Evolutionary conservation across 2,797 vertebrate species (phyloP), one percentile per base, ranked within the genome.

Genomic region (Xerus rutilus): DNA sequence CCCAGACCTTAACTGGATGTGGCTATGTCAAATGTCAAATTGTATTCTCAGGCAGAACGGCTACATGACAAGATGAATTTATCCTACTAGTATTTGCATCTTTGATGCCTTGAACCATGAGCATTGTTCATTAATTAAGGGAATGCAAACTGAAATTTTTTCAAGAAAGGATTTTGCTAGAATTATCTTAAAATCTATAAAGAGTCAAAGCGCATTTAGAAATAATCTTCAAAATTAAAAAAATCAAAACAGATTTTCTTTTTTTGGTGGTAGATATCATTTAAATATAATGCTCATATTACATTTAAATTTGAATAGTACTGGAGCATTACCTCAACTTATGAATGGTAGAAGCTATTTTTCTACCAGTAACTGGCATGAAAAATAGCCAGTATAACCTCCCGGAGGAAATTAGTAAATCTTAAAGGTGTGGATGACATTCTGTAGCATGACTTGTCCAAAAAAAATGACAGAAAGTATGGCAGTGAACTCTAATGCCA

Each of bases 351-450:
- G 96, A 95, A 93, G 82, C 87, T 91, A 86, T 94, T 97, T 95
- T 96, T 96, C 93, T 96, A 94, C 86, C 57, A 72, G n/a, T 62
- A 95, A 91, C 90, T 97, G 94, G 95, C 89, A 96, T 64, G 52
- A 86, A 49, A 96, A 94, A 96, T 39, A 92, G 84, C 5, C 95
- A 32, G 14, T 32, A 65, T 15, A 96, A 92, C 72, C 89, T 92
- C 52, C 78, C 92, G 89, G 82, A 97, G 97, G 97, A 98, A 97
- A 97, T 97, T 84, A 97, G 93, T 82, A 96, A 96, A 91, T 97
- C 95, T 86, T 93, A 87, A 97, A 97, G 95, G 97, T 97, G 96
- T 96, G 87, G 94, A 96, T 97, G 97, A 97, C 89, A 95, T 97
- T 97, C 82, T 86, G 47, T 96, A 94, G 54, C 39, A 89, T 14